A percentile compares a stretch with the other conserved stretches of the same genome.
Conservation (phyloP, 2,888 invertebrate species). For the Drosophila gaucha region DNA sequence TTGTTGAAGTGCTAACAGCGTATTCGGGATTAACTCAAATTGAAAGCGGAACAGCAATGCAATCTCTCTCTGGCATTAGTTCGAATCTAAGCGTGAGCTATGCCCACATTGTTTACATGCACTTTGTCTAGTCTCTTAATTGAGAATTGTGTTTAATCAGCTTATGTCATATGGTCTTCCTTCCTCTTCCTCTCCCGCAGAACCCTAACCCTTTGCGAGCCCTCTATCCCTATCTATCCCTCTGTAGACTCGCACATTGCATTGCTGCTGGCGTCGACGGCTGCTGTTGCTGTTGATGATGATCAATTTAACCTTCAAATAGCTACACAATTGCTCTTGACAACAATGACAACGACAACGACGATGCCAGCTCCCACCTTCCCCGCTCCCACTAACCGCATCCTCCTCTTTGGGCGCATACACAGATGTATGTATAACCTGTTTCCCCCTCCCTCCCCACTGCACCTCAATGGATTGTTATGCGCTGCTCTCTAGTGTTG, state of each 20-base stretch:
- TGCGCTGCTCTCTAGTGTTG: slow-evolving; percentile 52
- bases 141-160: slow-evolving; percentile 50
- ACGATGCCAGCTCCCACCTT: background rate
- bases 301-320: slow-evolving; percentile 78
- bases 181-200: slow-evolving; percentile 1
- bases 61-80: background rate
- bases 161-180: slow-evolving; percentile 27
- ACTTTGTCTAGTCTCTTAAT: slow-evolving; percentile 36
- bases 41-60: slow-evolving; percentile 1
- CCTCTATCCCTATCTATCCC: background rate
- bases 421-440: slow-evolving; percentile 15
- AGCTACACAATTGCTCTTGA: slow-evolving; percentile 63
- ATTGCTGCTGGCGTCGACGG: slow-evolving; percentile 41
- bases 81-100: background rate
- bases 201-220: slow-evolving; percentile 42
- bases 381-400: slow-evolving; percentile 3
- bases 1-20: too few relatives aligned
- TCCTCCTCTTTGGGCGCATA: background rate
- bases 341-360: slow-evolving; percentile 52
- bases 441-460: background rate
- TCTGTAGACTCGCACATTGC: slow-evolving; percentile 26
- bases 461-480: slow-evolving; percentile 32
- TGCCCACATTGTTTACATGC: slow-evolving; percentile 18
- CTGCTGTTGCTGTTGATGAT: slow-evolving; percentile 41
- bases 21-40: background rate